These are phyloP conservation scores for Indicator indicator DNA, from an alignment of 2,113 vertebrate species.

Conservation along the genomic window DNA sequence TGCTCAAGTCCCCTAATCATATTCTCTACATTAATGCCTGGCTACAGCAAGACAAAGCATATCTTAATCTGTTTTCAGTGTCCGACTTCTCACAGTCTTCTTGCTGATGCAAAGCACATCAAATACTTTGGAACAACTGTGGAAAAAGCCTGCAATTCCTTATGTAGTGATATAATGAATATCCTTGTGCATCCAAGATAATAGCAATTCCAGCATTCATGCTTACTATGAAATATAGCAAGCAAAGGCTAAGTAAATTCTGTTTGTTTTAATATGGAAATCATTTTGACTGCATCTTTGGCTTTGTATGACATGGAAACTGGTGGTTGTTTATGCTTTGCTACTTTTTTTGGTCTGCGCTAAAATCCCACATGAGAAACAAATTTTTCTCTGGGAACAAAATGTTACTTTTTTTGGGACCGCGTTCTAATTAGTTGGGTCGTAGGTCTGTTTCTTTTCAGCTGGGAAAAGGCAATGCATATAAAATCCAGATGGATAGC, in stretches of 20 bases:
- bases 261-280: background rate
- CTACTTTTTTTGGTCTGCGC: conserved; percentile 18
- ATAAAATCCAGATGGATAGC: conserved; percentile 49
- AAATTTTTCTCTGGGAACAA: conserved; percentile 49
- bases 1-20: too few species aligned
- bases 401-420: conserved; percentile 44
- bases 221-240: background rate
- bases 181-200: background rate
- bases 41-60: background rate
- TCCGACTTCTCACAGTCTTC: background rate
- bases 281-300: conserved; percentile 4
- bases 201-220: background rate
- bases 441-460: background rate
- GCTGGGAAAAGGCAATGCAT: background rate
- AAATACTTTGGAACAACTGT: background rate
- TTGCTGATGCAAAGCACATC: background rate
- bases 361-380: conserved; percentile 44
- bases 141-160: background rate
- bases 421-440: conserved; percentile 4
- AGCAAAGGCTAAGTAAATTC: background rate
- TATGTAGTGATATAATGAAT: background rate
- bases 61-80: background rate
- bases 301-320: conserved; percentile 12
- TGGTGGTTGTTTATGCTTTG: conserved; percentile 20
- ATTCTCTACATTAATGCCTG: background rate